Evolutionary conservation across 2,797 vertebrate genomes (phyloP).

Genomic region (Peromyscus eremicus): DNA sequence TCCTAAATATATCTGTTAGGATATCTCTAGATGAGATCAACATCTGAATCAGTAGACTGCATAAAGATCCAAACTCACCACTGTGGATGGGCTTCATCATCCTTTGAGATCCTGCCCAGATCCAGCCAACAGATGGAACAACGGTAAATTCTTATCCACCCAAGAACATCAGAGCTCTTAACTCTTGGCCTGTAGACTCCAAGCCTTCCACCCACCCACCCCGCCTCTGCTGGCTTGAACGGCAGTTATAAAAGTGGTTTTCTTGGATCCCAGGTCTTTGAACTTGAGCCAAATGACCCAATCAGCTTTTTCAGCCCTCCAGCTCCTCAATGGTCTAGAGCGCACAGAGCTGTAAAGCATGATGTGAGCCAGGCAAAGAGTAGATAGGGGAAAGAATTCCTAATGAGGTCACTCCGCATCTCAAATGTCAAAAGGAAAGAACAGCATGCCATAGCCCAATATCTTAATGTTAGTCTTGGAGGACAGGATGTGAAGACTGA

Average conservation of each 20-base stretch:
- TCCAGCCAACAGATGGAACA: neutral
- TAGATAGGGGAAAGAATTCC: neutral
- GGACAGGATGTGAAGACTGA: neutral
- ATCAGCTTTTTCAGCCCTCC: neutral
- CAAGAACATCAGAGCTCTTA: neutral
- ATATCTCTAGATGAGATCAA: neutral
- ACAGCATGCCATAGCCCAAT: neutral
- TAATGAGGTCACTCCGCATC: constrained; percentile 15
- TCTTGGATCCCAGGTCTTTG: neutral
- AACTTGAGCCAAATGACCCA: neutral
- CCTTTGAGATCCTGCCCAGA: neutral
- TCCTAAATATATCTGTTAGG: neutral
- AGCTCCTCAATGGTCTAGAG: neutral
- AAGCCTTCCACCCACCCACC: neutral
- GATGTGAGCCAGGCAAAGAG: neutral
- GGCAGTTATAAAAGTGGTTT: neutral
- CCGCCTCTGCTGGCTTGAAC: neutral
- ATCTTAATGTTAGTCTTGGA: neutral
- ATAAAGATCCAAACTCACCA: neutral
- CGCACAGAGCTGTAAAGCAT: neutral
- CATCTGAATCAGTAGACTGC: neutral
- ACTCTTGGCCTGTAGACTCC: neutral
- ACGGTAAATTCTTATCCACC: neutral
- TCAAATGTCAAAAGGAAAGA: constrained; percentile 37
- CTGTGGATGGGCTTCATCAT: too few relatives aligned